Percentiles rank a stretch among this genome's conserved stretches.
These are phyloP conservation scores for Cheilosia vulpina DNA, from an alignment of 2,888 invertebrate genomes.

Conservation along the genomic window DNA sequence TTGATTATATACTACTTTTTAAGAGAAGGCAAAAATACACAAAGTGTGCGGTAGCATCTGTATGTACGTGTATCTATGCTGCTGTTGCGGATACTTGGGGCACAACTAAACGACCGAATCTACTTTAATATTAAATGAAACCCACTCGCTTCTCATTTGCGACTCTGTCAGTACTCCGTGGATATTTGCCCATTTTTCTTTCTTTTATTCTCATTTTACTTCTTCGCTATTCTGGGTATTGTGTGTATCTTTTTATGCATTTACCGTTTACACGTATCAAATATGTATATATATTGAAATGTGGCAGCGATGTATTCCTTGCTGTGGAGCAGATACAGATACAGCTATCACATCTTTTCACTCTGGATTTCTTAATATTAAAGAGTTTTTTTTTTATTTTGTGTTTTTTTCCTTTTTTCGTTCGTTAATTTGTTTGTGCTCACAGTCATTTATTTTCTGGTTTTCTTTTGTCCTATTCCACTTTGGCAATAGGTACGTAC, in stretches of 20 bases:
- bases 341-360: conserved; percentile 63
- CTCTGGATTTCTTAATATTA: conserved; percentile 66
- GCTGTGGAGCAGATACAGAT: conserved; percentile 25
- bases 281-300: conserved; percentile 38
- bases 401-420: neutral
- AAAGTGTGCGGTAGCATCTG: conserved; percentile 51
- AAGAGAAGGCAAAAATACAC: conserved; percentile 63
- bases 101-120: conserved; percentile 70
- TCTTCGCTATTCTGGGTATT: conserved; percentile 44
- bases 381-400: conserved; percentile 37
- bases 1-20: conserved; percentile 67
- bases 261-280: conserved; percentile 63
- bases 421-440: conserved; percentile 8
- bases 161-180: conserved; percentile 53
- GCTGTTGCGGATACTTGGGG: conserved; percentile 68
- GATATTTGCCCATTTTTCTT: conserved; percentile 45
- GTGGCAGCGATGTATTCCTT: conserved; percentile 31
- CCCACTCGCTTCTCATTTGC: conserved; percentile 72
- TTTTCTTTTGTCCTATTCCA: conserved; percentile 56
- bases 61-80: conserved; percentile 44
- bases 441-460: conserved; percentile 39
- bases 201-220: conserved; percentile 31
- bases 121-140: conserved; percentile 73
- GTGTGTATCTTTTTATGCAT: conserved; percentile 62
- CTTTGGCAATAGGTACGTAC: conserved; percentile 14